Evolutionary conservation across 2,113 vertebrate species (phyloP).

Genomic region (Notothenia rossii): DNA sequence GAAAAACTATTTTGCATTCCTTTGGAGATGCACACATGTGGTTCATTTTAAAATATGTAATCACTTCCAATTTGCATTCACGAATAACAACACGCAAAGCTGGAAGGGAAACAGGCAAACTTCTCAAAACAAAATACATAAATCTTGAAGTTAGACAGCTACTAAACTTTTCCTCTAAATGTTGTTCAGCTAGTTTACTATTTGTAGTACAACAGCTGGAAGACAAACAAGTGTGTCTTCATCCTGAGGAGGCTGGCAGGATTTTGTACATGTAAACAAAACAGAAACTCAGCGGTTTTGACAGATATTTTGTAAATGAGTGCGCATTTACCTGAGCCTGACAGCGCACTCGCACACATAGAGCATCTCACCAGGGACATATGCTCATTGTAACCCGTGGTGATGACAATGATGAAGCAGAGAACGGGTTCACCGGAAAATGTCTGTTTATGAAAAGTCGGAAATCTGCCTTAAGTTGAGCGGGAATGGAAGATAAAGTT

Average conservation of each 20-base stretch:
- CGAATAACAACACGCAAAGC: constrained; percentile 69
- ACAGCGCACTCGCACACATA: background rate
- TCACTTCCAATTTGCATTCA: constrained; percentile 74
- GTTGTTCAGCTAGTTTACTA: constrained; percentile 42
- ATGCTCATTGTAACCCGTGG: constrained; percentile 49
- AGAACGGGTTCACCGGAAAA: constrained; percentile 51
- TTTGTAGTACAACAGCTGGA: constrained; percentile 54
- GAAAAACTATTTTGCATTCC: constrained; percentile 43
- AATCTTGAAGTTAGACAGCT: constrained; percentile 48
- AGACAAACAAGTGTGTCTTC: constrained; percentile 58
- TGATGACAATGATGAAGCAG: constrained; percentile 55
- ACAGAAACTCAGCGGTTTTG: constrained; percentile 9
- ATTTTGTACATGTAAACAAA: constrained; percentile 57
- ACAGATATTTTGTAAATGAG: constrained; percentile 37
- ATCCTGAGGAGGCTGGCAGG: constrained; percentile 32
- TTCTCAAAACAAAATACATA: constrained; percentile 57
- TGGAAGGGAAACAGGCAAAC: constrained; percentile 67
- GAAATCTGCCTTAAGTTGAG: constrained; percentile 68
- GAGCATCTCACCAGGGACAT: constrained; percentile 39
- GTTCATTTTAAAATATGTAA: constrained; percentile 68
- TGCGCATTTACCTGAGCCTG: background rate
- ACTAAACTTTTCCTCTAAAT: constrained; percentile 52
- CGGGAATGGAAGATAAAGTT: constrained; percentile 67
- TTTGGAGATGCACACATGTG: constrained; percentile 55
- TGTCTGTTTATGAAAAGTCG: constrained; percentile 69